Evolutionary conservation across 2,113 vertebrate species (phyloP), one percentile per base, ranked within the genome.

Genomic region (Andinoacara biseriatus): DNA sequence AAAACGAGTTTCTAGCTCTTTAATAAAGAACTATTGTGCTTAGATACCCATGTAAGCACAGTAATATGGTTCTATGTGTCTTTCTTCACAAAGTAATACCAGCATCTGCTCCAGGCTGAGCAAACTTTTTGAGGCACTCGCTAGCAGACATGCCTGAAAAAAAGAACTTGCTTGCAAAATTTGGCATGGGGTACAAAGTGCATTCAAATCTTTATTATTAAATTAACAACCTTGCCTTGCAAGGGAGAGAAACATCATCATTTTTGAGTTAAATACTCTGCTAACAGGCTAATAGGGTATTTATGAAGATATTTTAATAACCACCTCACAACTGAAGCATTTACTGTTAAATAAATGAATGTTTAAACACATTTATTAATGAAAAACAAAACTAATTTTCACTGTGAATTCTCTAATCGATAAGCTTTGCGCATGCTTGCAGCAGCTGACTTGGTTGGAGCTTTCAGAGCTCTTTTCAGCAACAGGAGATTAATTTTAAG

Each of bases 201-300:
- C 29, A 31, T 72, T 24, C 29, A 43, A 49, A 49, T 15, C 65
- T 69, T 43, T 52, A 26, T 69, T 69, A 29, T 52, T 69, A 69
- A 69, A 29, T 26, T 8, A 29, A 49, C 24, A 31, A 46, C 40
- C 17, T 46, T 67, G 5, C 15, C 9, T 24, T 11, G 7, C 20
- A 52, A 72, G 17, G 24, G 24, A 38, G 20, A 22, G 33, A 20
- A 8, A 52, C 43, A 18, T 13, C 63, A 20, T 69, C 15, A 3
- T 49, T 43, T 46, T 15, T 46, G 14, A 31, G 24, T 14, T 5
- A 5, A 46, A 4, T 46, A 5, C 43, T 26, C 43, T 69, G 65
- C 43, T 69, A 65, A 43, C 4, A 46, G 5, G 29, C 31, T n/a
- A n/a, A 61, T 35, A 22, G 0, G 63, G 1, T 11, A 10, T 29